Evolutionary conservation across 2,797 vertebrate genomes (phyloP).

Genomic region (Phyllotis vaccarum): DNA sequence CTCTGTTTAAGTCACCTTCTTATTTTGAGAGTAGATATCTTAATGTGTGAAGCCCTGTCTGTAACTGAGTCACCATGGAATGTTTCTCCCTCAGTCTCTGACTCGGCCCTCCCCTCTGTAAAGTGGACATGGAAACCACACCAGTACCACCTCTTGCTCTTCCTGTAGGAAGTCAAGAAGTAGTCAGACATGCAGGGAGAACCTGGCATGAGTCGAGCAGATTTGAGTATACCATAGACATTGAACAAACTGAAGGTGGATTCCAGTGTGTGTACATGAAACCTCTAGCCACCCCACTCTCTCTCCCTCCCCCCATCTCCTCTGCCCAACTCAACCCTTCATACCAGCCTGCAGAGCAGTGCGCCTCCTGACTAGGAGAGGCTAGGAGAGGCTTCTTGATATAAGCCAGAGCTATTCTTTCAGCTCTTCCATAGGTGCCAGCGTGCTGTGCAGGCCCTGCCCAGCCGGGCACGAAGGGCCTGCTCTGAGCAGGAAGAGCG

Average conservation of each 20-base stretch:
- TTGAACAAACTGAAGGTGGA: accelerated
- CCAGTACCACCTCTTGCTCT: accelerated
- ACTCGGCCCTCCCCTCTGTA: neutral
- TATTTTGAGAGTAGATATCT: neutral
- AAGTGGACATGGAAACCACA: neutral
- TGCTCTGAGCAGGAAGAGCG: conserved; percentile 97
- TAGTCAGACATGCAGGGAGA: neutral
- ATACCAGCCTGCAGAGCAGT: neutral
- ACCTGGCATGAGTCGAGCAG: accelerated
- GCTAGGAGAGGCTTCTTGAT: neutral
- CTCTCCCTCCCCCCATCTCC: too few relatives aligned
- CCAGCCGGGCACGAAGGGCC: conserved; percentile 91
- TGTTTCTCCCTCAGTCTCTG: neutral
- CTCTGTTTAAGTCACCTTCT: neutral
- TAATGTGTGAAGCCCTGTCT: neutral
- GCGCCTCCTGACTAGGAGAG: neutral
- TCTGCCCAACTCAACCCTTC: neutral
- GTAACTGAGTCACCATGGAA: accelerated
- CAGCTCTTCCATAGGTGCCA: conserved; percentile 99
- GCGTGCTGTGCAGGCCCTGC: conserved; percentile 94
- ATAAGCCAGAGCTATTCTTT: conserved; percentile 61
- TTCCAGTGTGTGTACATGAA: neutral
- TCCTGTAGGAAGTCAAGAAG: accelerated
- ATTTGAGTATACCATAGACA: accelerated
- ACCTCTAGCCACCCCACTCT: neutral